These are phyloP conservation scores for Leptopilina clavipes DNA, from an alignment of 1,140 invertebrate species.

Conservation along the genomic window DNA sequence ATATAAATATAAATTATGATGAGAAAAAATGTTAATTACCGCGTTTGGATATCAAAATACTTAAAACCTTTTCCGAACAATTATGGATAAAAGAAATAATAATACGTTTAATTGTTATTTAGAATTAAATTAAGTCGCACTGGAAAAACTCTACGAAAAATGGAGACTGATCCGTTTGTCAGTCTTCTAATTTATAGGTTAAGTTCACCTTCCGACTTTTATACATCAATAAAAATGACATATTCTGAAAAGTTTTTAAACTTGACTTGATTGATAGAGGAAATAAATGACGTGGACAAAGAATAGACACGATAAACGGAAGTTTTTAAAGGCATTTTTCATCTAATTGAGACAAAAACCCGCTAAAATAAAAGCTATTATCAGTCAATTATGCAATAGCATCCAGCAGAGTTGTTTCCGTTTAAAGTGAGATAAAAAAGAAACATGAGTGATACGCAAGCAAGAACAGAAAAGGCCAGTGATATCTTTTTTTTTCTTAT, in stretches of 20 bases:
- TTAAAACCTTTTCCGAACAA: no score
- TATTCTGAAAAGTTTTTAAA: not conserved
- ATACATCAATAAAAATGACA: slow-evolving; percentile 1
- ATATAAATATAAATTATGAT: no score
- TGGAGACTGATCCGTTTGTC: slow-evolving; percentile 5
- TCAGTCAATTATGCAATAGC: slow-evolving; percentile 34
- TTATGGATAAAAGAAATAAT: no score
- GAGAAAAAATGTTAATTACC: no score
- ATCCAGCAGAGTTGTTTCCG: not conserved
- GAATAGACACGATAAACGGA: not conserved
- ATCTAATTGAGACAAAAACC: slow-evolving; percentile 3
- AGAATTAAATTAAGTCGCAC: not conserved
- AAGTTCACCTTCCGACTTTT: not conserved
- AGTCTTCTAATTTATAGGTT: slow-evolving; percentile 21
- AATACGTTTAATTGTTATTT: no score
- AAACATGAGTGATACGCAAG: slow-evolving; percentile 8
- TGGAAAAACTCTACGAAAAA: slow-evolving; percentile 18
- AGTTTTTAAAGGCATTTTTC: not conserved
- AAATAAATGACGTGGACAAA: not conserved
- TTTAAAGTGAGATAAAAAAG: not conserved
- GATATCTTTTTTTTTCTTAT: not conserved
- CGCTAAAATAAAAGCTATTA: slow-evolving; percentile 25
- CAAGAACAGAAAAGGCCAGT: slow-evolving; percentile 1
- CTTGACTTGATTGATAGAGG: not conserved
- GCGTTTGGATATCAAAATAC: no score